These are phyloP conservation scores for Pogonocichla stellata DNA, from an alignment of 2,113 vertebrate species.

Conservation along the genomic window DNA sequence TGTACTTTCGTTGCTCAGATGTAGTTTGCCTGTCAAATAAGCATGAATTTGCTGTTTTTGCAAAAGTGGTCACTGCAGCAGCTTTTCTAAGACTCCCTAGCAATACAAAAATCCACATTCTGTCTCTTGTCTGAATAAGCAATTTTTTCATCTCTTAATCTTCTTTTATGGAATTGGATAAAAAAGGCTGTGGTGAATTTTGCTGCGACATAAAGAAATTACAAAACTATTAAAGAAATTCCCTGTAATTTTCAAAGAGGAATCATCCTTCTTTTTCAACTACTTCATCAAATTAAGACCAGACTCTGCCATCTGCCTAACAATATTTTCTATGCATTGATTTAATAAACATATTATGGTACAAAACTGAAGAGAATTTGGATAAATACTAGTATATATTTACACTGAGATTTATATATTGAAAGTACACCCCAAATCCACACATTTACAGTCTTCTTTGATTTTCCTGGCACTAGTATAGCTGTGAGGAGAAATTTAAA, in stretches of 20 bases:
- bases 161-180: neutral
- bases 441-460: rapidly evolving
- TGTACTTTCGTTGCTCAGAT: neutral
- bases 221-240: neutral
- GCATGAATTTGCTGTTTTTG: neutral
- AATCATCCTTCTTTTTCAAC: neutral
- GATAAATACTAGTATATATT: neutral
- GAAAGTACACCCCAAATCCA: neutral
- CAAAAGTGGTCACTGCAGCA: neutral
- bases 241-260: neutral
- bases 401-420: neutral
- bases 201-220: neutral
- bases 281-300: neutral
- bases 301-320: neutral
- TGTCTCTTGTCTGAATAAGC: neutral
- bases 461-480: neutral
- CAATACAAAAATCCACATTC: neutral
- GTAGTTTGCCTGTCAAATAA: neutral
- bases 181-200: neutral
- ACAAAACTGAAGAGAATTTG: neutral
- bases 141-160: neutral
- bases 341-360: neutral
- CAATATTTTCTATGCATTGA: neutral
- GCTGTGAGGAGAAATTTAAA: neutral
- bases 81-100: neutral